Base-by-base conservation (phyloP, 2,797 vertebrate genomes). In the Sebastes ruberrimus region DNA sequence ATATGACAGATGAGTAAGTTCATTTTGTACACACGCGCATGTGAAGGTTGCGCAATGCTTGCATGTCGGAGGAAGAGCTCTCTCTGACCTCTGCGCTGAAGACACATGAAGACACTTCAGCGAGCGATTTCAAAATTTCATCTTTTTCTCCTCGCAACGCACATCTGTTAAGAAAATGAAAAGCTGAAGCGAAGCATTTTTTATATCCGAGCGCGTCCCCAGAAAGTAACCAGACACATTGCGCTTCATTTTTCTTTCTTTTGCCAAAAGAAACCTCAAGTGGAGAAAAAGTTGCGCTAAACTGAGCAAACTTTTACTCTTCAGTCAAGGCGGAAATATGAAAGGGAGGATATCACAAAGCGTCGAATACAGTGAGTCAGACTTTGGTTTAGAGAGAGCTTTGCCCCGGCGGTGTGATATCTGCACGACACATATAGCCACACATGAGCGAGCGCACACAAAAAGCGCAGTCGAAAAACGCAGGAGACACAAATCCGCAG, bases 221-320 rank as follows among this genome's bases (percentile, higher is more conserved):
- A 66, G 61, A 87, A 84, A 85, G 60, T 56, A 76, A 74, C 78
- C 75, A 87, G 79, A 82, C 75, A 90, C 71, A 80, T 25, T 81
- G 74, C 4, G 18, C 78, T 88, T 81, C 20, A 59, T 81, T 82
- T 78, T 61, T n/a, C 20, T 61, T 32, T 23, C 16, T 65, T 75
- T 88, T 74, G 84, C 78, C 77, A 84, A 76, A 84, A 84, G 53
- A 78, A 90, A 92, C 70, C 82, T 84, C 78, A 84, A 89, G 82
- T 85, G 77, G 81, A 89, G 88, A 92, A 93, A 92, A 93, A 93
- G 90, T 94, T 93, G 76, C 73, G 69, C 83, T 88, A 83, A 90
- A 91, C 80, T 32, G 83, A 87, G 82, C 81, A 92, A 93, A 93
- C 91, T 93, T 92, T 90, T 90, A 88, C 89, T 91, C 74, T 86